Conservation (phyloP, 2,888 invertebrate genomes). For the Entomobrya proxima region DNA sequence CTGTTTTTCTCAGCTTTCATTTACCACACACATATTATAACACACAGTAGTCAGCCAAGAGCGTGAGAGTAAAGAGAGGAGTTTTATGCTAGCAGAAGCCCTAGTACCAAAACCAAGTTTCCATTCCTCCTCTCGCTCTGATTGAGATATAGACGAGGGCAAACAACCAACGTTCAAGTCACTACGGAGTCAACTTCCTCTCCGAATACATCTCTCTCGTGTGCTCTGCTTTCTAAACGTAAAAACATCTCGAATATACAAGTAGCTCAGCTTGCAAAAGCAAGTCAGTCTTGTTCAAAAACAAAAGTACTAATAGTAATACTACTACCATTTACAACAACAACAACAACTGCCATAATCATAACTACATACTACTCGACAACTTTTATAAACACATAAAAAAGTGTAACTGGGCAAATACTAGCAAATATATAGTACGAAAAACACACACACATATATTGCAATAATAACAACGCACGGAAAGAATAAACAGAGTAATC, state of each 20-base stretch:
- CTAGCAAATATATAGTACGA: background rate
- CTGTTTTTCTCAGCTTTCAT: background rate
- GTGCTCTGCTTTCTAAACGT: background rate
- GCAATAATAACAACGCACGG: background rate
- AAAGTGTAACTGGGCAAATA: slow-evolving; percentile 40
- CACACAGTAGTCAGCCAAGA: background rate
- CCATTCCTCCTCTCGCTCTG: background rate
- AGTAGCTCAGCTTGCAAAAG: background rate
- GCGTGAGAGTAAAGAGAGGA: background rate
- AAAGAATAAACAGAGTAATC: slow-evolving; percentile 21
- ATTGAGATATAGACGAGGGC: slow-evolving; percentile 64
- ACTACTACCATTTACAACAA: background rate
- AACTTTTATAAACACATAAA: slow-evolving; percentile 48
- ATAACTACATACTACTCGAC: slow-evolving; percentile 36
- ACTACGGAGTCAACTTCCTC: slow-evolving; percentile 65
- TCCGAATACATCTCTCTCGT: slow-evolving; percentile 42
- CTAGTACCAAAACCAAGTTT: too few relatives aligned
- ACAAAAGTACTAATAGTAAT: background rate
- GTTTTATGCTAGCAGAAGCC: too few relatives aligned
- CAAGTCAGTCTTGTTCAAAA: background rate
- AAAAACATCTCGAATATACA: background rate
- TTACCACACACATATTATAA: background rate
- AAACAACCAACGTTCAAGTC: slow-evolving; percentile 58
- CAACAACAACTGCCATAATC: slow-evolving; percentile 37
- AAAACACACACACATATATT: background rate